Base-by-base conservation (phyloP, 2,113 vertebrate genomes). In the Callaeas wilsoni region DNA sequence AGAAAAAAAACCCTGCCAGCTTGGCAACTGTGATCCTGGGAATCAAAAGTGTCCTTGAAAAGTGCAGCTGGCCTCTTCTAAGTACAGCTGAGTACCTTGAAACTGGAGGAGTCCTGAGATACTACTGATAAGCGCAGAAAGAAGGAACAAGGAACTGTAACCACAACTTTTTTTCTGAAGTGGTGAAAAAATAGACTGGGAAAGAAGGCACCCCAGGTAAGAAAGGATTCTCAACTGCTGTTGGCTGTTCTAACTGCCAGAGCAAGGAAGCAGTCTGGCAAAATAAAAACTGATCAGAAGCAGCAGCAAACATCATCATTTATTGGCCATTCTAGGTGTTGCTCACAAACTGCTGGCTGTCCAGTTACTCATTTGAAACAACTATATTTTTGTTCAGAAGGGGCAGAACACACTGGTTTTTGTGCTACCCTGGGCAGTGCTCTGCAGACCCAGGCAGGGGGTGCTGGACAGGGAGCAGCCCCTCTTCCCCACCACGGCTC, bases 401-500 rank as follows among this genome's bases (percentile, higher is more conserved):
- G 13, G 47, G 18, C 6, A 42, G 32, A 21, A 27, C 33, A 3
- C 1, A 3, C 13, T 21, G 9, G 4, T 26, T 12, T 37, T 50
- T 30, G 16, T 20, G 35, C 42, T 39, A 12, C 4, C 6, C 22
- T 65, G 70, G 60, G n/a, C 42, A 30, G 26, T 32, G 32, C 23
- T 42, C 71, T 50, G 71, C 13, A 4, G 35, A 12, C 17, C 14
- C 33, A 37, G 39, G 39, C 20, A 6, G 13, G 13, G 7, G 3
- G 2, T 39, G n/a, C 25, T 22, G 35, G 49, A 8, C 33, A 8
- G 19, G 49, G 49, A 49, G 49, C 56, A 29, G 50, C 27, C 20
- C 22, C 13, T 37, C 3, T 0, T 8, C 29, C 13, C 2, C 42
- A 10, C 2, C 1, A 0, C 0, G 0, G 33, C 49, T 56, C 5